Base-by-base conservation (phyloP, 2,888 invertebrate species). In the Minunthozetes semirufus region DNA sequence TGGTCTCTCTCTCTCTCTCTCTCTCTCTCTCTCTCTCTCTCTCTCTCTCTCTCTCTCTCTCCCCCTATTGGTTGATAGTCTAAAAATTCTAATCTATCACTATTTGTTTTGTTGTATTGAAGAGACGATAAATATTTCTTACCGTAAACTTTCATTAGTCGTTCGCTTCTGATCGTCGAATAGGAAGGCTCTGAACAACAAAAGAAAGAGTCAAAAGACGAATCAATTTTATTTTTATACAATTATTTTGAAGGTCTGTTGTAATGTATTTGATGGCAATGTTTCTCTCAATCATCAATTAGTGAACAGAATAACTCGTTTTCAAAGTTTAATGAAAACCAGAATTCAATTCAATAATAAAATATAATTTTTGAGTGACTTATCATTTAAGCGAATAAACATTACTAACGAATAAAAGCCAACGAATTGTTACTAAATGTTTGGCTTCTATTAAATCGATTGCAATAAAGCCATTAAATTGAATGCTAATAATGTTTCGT, bases 71-170 rank as follows among this genome's bases (percentile, higher is more conserved):
- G 13, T 11, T 27, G n/a, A 66, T 27, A 66, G 11, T 9, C 66
- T 9, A 1, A 66, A 5, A 46, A 38, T 6, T 25, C 27, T 46
- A 72, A 59, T 61, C 29, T 29, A 56, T 61, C 63, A 33, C 33
- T 66, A 61, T 56, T 73, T 50, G 22, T 27, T 63, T 56, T 73
- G 6, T 48, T 13, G 13, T 48, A 48, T 17, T 48, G n/a, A 53
- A 48, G 4, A 53, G n/a, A 53, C 15, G 19, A n/a, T 53, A 19
- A n/a, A 53, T 53, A n/a, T 19, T n/a, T 53, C 78, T 78, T 75
- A 79, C 79, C 79, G 68, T 77, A 78, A 6, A 79, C 76, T 77
- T 78, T 79, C 75, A 79, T 75, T 42, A 77, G 76, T 38, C 77
- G 74, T 42, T 79, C 78, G 25, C 76, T 78, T 42, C 74, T 77